Evolutionary conservation across 2,113 vertebrate species (phyloP), one percentile per base, ranked within the genome.

Genomic region (Trematocara zebra): DNA sequence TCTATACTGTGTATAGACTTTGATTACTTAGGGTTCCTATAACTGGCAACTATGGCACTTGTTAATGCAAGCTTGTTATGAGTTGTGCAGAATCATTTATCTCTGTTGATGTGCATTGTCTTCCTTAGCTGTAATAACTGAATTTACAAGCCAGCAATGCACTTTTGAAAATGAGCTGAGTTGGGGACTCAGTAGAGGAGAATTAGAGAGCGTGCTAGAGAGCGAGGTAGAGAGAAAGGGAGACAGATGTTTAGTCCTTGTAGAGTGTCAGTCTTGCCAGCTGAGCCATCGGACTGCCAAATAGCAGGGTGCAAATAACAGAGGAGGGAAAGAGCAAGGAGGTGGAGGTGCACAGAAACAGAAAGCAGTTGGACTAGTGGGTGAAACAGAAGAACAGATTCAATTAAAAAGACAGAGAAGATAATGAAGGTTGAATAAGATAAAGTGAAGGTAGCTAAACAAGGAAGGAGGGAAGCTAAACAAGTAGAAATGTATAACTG

Each of bases 171-270:
- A 54, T 61, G 59, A 82, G 80, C 57, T 9, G 54, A 86, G 81
- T 35, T 83, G 69, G 56, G 86, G 82, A 85, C 81, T 54, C 31
- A 37, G 82, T 49, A 18, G 80, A 87, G 52, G 56, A 53, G 85
- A 90, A 87, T 78, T 31, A 61, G 79, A 86, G 82, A 87, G 64
- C 23, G 7, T 9, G 26, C 7, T 23, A 31, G 78, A 51, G 47
- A 79, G 51, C 12, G 54, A 49, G 52, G 31, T n/a, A 59, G 10
- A 53, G 17, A 31, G 76, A 54, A 52, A 74, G 59, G 53, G 67
- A 84, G 87, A 89, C 88, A 69, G 80, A 88, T 83, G 81, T 89
- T 86, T 78, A 51, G 82, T 84, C 51, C 74, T 82, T 78, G 84
- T 67, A 67, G 47, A 80, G 82, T 44, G 72, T 28, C 52, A 31